phyloP scores from a whole-genome alignment of 2,888 invertebrate species.

The Campopleginae sp. region DNA sequence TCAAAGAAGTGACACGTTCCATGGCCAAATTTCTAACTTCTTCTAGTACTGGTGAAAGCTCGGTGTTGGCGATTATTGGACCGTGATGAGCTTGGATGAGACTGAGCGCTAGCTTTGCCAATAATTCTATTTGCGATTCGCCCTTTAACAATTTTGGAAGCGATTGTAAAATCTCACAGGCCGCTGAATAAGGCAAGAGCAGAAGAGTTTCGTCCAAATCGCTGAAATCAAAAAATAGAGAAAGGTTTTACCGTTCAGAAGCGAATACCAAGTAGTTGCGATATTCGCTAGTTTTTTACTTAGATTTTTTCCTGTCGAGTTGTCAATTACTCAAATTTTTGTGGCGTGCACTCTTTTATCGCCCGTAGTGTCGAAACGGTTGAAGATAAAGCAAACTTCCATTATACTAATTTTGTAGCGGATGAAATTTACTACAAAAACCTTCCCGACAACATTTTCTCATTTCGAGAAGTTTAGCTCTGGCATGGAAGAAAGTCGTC shows the following conservation, averaged over 20 bases:
- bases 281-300: background rate
- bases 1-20: conserved; percentile 86
- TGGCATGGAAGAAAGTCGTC: background rate
- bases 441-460: background rate
- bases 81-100: conserved; percentile 91
- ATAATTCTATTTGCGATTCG: conserved; percentile 91
- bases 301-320: background rate
- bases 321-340: background rate
- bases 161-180: conserved; percentile 90
- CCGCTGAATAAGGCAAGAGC: conserved; percentile 92
- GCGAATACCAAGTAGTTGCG: background rate
- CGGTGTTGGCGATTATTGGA: conserved; percentile 90
- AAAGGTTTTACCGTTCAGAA: background rate
- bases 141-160: conserved; percentile 89
- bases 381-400: background rate
- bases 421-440: background rate
- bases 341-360: background rate
- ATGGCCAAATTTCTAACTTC: conserved; percentile 87
- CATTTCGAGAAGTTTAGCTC: background rate
- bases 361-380: background rate
- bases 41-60: conserved; percentile 88
- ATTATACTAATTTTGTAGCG: background rate
- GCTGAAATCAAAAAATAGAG: conserved; percentile 85
- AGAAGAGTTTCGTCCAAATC: conserved; percentile 96
- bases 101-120: conserved; percentile 91